Evolutionary conservation across 2,113 vertebrate genomes (phyloP).

Genomic region (Pipa parva): DNA sequence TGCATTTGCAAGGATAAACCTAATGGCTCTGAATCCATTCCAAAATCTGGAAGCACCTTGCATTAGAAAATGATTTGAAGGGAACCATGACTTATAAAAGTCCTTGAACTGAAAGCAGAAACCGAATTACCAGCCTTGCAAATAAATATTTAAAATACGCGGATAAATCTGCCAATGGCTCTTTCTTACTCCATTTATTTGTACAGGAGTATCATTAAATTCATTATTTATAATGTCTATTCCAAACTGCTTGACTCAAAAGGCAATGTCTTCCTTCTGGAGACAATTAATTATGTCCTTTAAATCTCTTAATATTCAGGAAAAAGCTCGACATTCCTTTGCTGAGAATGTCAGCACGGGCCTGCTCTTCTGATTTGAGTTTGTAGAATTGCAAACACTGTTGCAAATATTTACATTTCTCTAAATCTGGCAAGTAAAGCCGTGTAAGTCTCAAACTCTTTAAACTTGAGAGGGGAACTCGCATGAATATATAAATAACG

Average conservation of each 20-base stretch:
- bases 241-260: not conserved
- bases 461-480: constrained; percentile 21
- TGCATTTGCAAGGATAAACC: constrained; percentile 7
- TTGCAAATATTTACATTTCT: constrained; percentile 33
- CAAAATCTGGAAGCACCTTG: constrained; percentile 20
- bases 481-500: constrained; percentile 20
- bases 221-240: constrained; percentile 6
- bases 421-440: constrained; percentile 26
- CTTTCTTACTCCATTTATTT: constrained; percentile 7
- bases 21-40: not conserved
- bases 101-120: constrained; percentile 19
- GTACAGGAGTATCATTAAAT: constrained; percentile 22
- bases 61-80: constrained; percentile 19
- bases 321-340: constrained; percentile 9
- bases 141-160: constrained; percentile 11
- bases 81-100: not conserved
- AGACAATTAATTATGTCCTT: constrained; percentile 30
- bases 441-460: constrained; percentile 18
- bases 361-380: constrained; percentile 26
- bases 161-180: not conserved
- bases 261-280: constrained; percentile 21
- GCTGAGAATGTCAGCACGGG: constrained; percentile 13
- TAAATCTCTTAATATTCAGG: constrained; percentile 29
- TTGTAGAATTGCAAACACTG: constrained; percentile 27
- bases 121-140: not conserved